Base-by-base conservation (phyloP, 2,888 invertebrate genomes). In the Drosophila diplacantha region DNA sequence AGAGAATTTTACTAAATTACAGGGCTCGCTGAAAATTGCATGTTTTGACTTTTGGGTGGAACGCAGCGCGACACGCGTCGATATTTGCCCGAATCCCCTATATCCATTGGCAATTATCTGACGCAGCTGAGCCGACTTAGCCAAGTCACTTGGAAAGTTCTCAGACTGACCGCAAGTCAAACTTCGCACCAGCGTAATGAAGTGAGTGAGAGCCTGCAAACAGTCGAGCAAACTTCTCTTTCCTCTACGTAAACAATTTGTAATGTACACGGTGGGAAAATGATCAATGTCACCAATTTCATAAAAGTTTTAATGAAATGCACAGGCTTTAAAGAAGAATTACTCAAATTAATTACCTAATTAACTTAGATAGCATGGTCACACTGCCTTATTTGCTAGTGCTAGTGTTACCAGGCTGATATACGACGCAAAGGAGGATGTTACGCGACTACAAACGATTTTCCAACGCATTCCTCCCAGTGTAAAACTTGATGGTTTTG, bases 101-200 rank as follows among this genome's bases (percentile, higher is more conserved):
- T 8, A 26, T 8, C 20, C 46, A 59, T 18, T 5, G 29, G 61
- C 61, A 49, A 61, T 62, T 35, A 51, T 62, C 60, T 35, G n/a
- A 24, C 59, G 51, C 76, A 56, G 67, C 71, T 82, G 75, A 83
- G 83, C 83, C 81, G 84, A 63, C 81, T 83, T 85, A 79, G 83
- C 58, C 71, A 59, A 81, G 52, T 85, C 83, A 72, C 71, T 75
- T 74, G 84, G 81, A 82, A 82, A 67, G 61, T 59, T 53, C 47
- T 50, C 44, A 49, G 32, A 56, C 62, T 68, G 81, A 67, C 75
- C 78, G 50, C 57, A 56, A 46, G 39, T 46, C 43, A 24, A 29
- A 47, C 38, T 64, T 50, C 5, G 44, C 65, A 39, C 62, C 62
- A 14, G 12, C 35, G 52, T 62, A 62, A 62, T 62, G 63, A 62